phyloP scores from a whole-genome alignment of 2,113 vertebrate genomes.

The Callopanchax toddi region DNA sequence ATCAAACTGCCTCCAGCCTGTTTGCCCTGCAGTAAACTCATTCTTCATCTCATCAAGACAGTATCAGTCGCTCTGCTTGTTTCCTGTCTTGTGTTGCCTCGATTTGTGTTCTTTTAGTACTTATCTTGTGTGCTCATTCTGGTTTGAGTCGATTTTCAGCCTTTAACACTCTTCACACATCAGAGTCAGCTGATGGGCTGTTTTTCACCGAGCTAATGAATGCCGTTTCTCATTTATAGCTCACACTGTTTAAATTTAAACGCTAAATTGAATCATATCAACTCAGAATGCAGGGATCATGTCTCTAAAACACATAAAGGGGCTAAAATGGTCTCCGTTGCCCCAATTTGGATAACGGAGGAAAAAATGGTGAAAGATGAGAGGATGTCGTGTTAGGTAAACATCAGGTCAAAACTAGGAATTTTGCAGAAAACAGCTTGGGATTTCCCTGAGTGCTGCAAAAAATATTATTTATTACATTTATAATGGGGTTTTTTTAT shows the following conservation, averaged over 20 bases:
- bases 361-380: too few relatives aligned
- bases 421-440: too few relatives aligned
- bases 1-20: too few relatives aligned
- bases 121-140: neutral
- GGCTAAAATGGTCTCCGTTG: too few relatives aligned
- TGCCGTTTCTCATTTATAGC: neutral
- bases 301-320: too few relatives aligned
- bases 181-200: neutral
- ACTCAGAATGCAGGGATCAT: too few relatives aligned
- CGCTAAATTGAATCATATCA: neutral
- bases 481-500: too few relatives aligned
- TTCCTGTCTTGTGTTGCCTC: neutral
- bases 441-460: too few relatives aligned
- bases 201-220: neutral
- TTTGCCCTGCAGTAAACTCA: conserved; percentile 4
- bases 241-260: neutral
- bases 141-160: neutral
- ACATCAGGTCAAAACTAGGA: too few relatives aligned
- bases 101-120: neutral
- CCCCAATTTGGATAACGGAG: too few relatives aligned
- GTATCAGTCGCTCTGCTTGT: neutral
- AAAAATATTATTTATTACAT: too few relatives aligned
- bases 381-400: too few relatives aligned
- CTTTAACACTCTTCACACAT: neutral
- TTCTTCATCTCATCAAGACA: neutral